Evolutionary conservation across 2,797 vertebrate species (phyloP), one percentile per base, ranked within the genome.

Genomic region (Myotis planiceps): DNA sequence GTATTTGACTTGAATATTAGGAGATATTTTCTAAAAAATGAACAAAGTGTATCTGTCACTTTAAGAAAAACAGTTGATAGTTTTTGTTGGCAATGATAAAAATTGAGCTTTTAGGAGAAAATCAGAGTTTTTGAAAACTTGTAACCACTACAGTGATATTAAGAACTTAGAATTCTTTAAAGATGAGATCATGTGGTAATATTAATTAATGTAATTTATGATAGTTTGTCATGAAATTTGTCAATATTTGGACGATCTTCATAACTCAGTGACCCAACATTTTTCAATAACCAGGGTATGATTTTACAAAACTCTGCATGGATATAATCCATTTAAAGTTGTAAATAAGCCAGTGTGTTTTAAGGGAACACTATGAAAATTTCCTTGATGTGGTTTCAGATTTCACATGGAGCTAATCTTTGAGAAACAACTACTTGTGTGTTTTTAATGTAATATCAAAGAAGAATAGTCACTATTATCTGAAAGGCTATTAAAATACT

Each of bases 321-420:
- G 42, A 47, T 88, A 58, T 90, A 88, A 49, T 85, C 39, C 15
- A 51, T 82, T 91, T 5, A 37, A 42, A 87, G 34, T 85, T 66
- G 8, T 89, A 79, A 90, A 76, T 74, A 76, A 89, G 78, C 4
- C 2, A 45, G 1, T 49, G 27, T 13, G 58, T 72, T 79, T 92
- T 90, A 65, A 88, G 85, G 49, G 47, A 90, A 79, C 27, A 39
- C 49, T 55, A 16, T 69, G 55, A 80, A 94, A 83, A 68, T 1
- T 82, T 90, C 5, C 1, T 82, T 95, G 74, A 88, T 86, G 10
- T 69, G 34, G 34, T 90, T 96, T 94, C 51, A 88, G 60, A 75
- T 95, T 94, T 88, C 32, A 88, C 3, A 53, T 94, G 34, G 6
- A 94, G 7, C 42, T 92, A 69, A 93, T 58, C 16, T 51, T 97